Evolutionary conservation across 1,140 invertebrate genomes (phyloP), one percentile per base, ranked within the genome.

Genomic region (Aphidius gifuensis): DNA sequence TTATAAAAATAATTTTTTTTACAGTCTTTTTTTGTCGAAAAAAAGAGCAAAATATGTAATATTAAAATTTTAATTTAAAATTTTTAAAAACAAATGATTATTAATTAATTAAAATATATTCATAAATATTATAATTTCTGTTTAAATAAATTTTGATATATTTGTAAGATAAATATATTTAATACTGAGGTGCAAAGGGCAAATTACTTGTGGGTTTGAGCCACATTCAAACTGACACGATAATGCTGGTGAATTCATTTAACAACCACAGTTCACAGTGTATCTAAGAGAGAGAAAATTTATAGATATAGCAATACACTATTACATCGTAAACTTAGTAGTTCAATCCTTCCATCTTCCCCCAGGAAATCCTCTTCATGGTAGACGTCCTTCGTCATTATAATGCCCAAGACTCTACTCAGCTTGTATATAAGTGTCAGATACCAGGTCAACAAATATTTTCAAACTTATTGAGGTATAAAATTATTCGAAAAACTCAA

Each of bases 241-340:
- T 74, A 77, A 77, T 74, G 72, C 72, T 69, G 64, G 66, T 64
- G 68, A 74, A 76, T 77, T 74, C 74, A 78, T 76, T 76, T 76
- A 76, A 69, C 66, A 66, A 72, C 73, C 73, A 70, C 71, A 71
- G 68, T 65, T 64, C 51, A 7, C 51, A 40, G 51, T 38, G 32
- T 72, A 66, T 70, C 63, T 65, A 64, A 60, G 48, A 46, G 23
- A 46, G 62, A 61, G 64, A 61, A 44, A 57, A 50, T 55, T 43
- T 21, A 50, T 23, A 57, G 46, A 47, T 38, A 50, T 21, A 38
- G 32, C 48, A 58, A 55, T 23, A 43, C 23, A 11, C 45, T 39
- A 38, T 49, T 32, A 32, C 23, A 32, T 16, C 16, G 16, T 16
- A 50, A 54, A 57, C 11, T 51, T 57, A 39, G 40, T 21, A 57